Percentiles rank a stretch among this genome's conserved stretches.
phyloP scores from a whole-genome alignment of 2,888 invertebrate species.

The Dynastes hyllus region DNA sequence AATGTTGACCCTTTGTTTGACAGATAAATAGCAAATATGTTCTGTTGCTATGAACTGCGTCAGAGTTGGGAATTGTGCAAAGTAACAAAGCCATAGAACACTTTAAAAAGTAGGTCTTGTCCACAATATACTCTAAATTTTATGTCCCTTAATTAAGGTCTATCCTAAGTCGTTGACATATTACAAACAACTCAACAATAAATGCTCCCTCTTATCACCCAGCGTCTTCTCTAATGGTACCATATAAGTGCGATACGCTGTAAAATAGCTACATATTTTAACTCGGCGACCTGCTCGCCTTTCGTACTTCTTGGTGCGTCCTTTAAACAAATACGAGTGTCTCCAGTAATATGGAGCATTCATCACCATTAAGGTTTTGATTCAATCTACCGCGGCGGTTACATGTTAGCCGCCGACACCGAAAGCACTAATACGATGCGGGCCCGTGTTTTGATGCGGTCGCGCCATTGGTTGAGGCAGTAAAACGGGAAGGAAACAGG shows the following conservation, averaged over 20 bases:
- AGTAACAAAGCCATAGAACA: no score
- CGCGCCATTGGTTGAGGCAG: no score
- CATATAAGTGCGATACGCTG: neutral
- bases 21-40: no score
- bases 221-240: neutral
- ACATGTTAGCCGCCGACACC: slow-evolving; percentile 23
- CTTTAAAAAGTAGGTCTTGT: no score
- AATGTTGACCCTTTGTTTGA: no score
- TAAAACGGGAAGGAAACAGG: neutral
- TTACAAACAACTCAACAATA: neutral
- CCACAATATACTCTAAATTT: neutral
- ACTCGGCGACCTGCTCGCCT: neutral
- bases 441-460: neutral
- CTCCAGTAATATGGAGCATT: slow-evolving; percentile 30
- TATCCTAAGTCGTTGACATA: neutral
- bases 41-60: no score
- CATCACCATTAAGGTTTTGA: slow-evolving; percentile 39
- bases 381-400: slow-evolving; percentile 27
- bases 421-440: slow-evolving; percentile 27
- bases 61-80: no score
- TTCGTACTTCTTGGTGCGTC: neutral
- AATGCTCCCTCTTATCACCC: slow-evolving; percentile 6
- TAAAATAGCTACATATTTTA: slow-evolving; percentile 28
- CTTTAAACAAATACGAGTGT: slow-evolving; percentile 11
- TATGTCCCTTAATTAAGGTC: neutral